phyloP scores from a whole-genome alignment of 2,797 vertebrate genomes.

The Paedocypris micromegethes region DNA sequence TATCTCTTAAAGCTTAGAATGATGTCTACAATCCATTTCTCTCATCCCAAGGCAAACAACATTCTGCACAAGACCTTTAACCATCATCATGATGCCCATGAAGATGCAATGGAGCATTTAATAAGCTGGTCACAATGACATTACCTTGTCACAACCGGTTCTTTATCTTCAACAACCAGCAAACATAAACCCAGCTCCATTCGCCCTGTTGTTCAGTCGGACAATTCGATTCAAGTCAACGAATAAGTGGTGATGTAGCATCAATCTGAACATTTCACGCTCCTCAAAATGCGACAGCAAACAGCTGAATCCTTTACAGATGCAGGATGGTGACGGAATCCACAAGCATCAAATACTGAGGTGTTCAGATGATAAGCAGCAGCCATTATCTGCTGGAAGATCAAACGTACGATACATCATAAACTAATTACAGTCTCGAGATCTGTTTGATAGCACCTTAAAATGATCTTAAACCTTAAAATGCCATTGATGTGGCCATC shows the following conservation, averaged over 20 bases:
- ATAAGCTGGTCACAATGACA: conserved; percentile 36
- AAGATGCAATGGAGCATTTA: conserved; percentile 32
- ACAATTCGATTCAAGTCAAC: conserved; percentile 43
- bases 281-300: conserved; percentile 37
- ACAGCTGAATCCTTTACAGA: conserved; percentile 29
- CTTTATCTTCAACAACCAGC: conserved; percentile 15
- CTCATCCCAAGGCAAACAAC: conserved; percentile 29
- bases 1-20: conserved; percentile 36
- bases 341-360: conserved; percentile 47
- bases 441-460: conserved; percentile 50
- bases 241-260: conserved; percentile 4
- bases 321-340: conserved; percentile 39
- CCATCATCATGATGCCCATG: conserved; percentile 1
- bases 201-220: conserved; percentile 31
- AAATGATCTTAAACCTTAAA: conserved; percentile 35
- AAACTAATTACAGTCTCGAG: conserved; percentile 46
- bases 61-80: conserved; percentile 10
- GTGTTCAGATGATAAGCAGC: conserved; percentile 42
- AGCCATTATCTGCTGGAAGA: conserved; percentile 48
- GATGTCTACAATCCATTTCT: conserved; percentile 26
- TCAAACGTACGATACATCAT: conserved; percentile 39
- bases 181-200: conserved; percentile 12
- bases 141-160: conserved; percentile 34
- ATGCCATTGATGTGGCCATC: conserved; percentile 45
- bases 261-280: conserved; percentile 34